These are phyloP conservation scores for Dicyrtomina minuta DNA, from an alignment of 2,888 invertebrate species.

Conservation along the genomic window DNA sequence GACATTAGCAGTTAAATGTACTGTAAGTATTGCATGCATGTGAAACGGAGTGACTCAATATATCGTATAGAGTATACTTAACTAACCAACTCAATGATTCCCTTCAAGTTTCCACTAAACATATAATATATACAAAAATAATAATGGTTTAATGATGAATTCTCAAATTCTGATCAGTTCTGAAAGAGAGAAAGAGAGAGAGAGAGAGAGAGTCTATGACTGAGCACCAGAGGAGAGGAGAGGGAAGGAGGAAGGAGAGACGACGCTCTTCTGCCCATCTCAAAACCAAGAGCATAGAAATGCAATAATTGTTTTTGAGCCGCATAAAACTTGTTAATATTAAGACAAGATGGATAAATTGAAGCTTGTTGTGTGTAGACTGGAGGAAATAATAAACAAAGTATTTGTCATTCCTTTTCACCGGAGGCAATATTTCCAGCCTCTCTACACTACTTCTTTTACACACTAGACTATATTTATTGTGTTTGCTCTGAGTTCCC, in stretches of 20 bases:
- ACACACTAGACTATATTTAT: neutral
- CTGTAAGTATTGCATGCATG: too few relatives aligned
- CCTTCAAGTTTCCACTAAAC: too few relatives aligned
- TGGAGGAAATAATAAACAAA: conserved; percentile 20
- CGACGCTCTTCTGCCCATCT: neutral
- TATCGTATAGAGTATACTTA: too few relatives aligned
- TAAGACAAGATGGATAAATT: conserved; percentile 12
- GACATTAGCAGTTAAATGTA: too few relatives aligned
- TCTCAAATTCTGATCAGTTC: too few relatives aligned
- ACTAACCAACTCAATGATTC: too few relatives aligned
- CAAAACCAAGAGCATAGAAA: neutral
- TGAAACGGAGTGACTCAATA: too few relatives aligned
- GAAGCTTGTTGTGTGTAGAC: conserved; percentile 5
- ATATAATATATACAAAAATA: too few relatives aligned
- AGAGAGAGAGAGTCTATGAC: too few relatives aligned
- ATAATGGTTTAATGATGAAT: too few relatives aligned
- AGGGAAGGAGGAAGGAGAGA: neutral
- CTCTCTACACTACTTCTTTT: neutral
- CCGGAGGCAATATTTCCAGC: neutral
- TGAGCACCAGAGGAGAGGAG: neutral
- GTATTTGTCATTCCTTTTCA: conserved; percentile 5
- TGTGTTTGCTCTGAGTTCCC: neutral
- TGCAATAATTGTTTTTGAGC: too few relatives aligned
- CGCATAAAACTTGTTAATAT: conserved; percentile 11
- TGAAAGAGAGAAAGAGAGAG: too few relatives aligned